Evolutionary conservation across 2,113 vertebrate species (phyloP), one percentile per base, ranked within the genome.

Genomic region (Pandion haliaetus): DNA sequence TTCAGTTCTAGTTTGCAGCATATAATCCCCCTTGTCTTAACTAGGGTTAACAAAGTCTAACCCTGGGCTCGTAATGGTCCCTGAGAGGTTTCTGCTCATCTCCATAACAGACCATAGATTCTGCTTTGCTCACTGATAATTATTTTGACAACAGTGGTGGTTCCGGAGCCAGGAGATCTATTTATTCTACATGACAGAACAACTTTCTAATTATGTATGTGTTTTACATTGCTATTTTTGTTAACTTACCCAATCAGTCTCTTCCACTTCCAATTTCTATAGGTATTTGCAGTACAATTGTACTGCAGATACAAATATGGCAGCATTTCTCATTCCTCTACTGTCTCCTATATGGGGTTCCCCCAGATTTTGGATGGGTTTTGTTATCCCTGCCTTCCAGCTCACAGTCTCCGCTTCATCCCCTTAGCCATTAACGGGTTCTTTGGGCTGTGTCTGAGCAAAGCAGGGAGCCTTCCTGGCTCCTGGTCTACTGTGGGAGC

Each of bases 1-100:
- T 78, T 95, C 86, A 88, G 66, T 29, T 90, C 78, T 97, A 87
- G n/a, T 90, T 96, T 95, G 86, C 42, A 81, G 76, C 29, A 73
- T 26, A 10, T 89, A 96, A 97, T 94, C 91, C 4, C 4, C 45
- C n/a, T 50, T 82, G 89, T 32, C 7, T 97, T 91, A 96, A 91
- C 17, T 62, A 80, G 84, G 89, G 91, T 95, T 95, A 94, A 95
- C 11, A 25, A 95, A 89, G 70, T 90, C 84, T 89, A 72, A 77
- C 78, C 62, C 49, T 63, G 26, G 54, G 29, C 86, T 91, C 55
- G 32, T 95, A 87, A 93, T 62, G 61, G 88, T 91, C 70, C 91
- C 84, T 32, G 66, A 84, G 90, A 88, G 76, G 42, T 82, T 95
- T 34, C 54, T 91, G 77, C 80, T 95, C 11, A 1, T 86, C 44